Base-by-base conservation (phyloP, 1,140 invertebrate genomes). In the Hylaeus anthracinus region DNA sequence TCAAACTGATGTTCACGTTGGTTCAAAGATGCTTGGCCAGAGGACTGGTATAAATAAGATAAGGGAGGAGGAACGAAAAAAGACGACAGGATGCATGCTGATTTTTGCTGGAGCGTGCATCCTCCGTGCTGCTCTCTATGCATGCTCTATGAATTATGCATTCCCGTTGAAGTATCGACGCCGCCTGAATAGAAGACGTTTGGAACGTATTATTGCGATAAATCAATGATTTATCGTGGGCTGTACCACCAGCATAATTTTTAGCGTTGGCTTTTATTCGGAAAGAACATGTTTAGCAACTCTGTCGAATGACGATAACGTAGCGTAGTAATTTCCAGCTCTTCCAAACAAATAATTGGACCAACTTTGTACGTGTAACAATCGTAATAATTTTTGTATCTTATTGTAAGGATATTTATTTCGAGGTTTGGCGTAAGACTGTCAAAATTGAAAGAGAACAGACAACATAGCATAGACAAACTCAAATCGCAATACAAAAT, bases 91-190 rank as follows among this genome's bases (percentile, higher is more conserved):
- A 12, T 3, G 5, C 14, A 3, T n/a, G 53, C 41, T 3, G 12
- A 58, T 9, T 76, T 67, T 39, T n/a, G 51, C 26, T 14, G 51
- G 3, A 15, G 15, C 43, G n/a, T 60, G 6, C 55, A 26, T 72
- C 64, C 58, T 41, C 37, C 14, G 37, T 26, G 41, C 66, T 51
- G 26, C 41, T 79, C 61, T 71, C 81, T 56, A 64, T n/a, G 39
- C 26, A 26, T 26, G 26, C 26, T 26, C 26, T 39, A 83, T 83
- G 81, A 85, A 85, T 85, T 83, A 83, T 85, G 65, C 66, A 85
- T 79, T 69, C 66, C 12, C 51, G 43, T 48, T 51, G 26, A 53
- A 72, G 58, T 58, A 83, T 84, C 81, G 71, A 84, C 72, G 37
- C 45, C 60, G 10, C 55, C 37, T 61, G 64, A 73, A 79, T 76